These are phyloP conservation scores for Manis crassicaudata DNA, from an alignment of 2,797 vertebrate species.

Conservation along the genomic window DNA sequence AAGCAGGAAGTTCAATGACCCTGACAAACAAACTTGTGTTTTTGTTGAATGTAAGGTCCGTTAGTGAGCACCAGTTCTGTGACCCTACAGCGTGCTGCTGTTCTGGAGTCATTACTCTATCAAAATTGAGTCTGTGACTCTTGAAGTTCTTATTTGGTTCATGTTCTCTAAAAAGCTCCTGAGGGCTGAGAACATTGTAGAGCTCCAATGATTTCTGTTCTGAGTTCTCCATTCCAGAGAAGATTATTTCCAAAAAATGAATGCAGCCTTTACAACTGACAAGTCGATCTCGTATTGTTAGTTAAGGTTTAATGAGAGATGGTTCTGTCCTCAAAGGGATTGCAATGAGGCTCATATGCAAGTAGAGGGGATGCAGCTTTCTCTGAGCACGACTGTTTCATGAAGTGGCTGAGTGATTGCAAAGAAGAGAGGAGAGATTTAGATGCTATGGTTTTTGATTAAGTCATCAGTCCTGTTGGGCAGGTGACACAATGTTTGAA, in stretches of 20 bases:
- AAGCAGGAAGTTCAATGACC: background rate
- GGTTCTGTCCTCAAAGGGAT: background rate
- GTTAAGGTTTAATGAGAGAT: background rate
- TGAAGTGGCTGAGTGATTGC: background rate
- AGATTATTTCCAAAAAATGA: background rate
- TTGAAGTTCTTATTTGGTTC: background rate
- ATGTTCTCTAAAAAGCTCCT: background rate
- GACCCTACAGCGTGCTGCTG: background rate
- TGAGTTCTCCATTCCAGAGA: background rate
- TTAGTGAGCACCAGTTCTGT: background rate
- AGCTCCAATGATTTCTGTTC: background rate
- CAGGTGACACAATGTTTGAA: background rate
- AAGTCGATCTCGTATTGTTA: background rate
- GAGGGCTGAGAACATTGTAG: background rate
- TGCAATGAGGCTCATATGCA: background rate
- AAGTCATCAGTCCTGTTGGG: background rate
- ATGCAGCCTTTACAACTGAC: background rate
- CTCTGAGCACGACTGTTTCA: background rate
- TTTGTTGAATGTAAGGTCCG: background rate
- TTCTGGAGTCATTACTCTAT: background rate
- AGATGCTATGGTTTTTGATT: background rate
- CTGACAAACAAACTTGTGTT: no score
- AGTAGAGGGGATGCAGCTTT: accelerated
- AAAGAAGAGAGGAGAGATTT: background rate
- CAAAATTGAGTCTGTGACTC: background rate